Conservation (phyloP, 2,888 invertebrate species). For the Ischnura elegans region DNA sequence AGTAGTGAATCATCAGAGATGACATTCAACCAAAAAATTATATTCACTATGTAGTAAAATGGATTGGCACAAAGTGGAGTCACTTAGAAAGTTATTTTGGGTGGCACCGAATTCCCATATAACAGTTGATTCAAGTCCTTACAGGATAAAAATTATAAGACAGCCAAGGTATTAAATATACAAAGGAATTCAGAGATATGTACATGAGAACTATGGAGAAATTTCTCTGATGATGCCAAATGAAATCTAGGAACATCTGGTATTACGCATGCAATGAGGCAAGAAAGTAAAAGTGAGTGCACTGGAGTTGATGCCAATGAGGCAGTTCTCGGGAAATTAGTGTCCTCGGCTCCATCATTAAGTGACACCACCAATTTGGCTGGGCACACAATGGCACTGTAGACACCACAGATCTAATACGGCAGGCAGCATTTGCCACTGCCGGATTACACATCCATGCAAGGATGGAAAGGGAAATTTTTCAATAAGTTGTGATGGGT, state of each 20-base stretch:
- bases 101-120: slow-evolving; percentile 58
- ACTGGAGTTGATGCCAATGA: slow-evolving; percentile 51
- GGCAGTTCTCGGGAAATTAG: slow-evolving; percentile 52
- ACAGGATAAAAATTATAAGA: slow-evolving; percentile 27
- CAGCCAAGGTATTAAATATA: slow-evolving; percentile 57
- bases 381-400: slow-evolving; percentile 48
- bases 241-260: slow-evolving; percentile 64
- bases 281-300: slow-evolving; percentile 59
- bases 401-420: slow-evolving; percentile 45
- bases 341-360: slow-evolving; percentile 36
- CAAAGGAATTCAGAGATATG: slow-evolving; percentile 59
- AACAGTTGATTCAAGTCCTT: slow-evolving; percentile 47
- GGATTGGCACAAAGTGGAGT: slow-evolving; percentile 64
- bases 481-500: neutral
- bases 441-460: neutral
- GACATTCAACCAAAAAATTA: slow-evolving; percentile 44
- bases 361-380: slow-evolving; percentile 55
- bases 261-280: slow-evolving; percentile 54
- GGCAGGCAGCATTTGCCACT: slow-evolving; percentile 44
- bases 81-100: slow-evolving; percentile 41
- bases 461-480: slow-evolving; percentile 19
- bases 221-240: slow-evolving; percentile 61
- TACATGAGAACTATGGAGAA: slow-evolving; percentile 59
- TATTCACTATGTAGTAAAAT: slow-evolving; percentile 57
- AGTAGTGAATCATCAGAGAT: slow-evolving; percentile 24